Conservation (phyloP, 2,113 vertebrate genomes). For the Nyctereutes procyonoides region DNA sequence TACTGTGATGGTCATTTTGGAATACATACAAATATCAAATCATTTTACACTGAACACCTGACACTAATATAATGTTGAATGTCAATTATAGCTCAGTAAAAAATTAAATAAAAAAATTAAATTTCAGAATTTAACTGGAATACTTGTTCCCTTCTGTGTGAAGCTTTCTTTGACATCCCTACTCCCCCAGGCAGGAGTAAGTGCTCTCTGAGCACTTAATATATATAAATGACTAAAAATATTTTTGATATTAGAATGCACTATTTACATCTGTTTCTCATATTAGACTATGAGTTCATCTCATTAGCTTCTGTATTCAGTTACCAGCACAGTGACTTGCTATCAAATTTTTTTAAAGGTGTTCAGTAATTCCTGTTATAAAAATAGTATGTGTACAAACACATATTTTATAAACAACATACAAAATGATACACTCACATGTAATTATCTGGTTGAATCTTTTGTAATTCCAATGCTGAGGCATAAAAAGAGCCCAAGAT, state of each 20-base stretch:
- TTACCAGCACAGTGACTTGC: not conserved
- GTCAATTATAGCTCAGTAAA: not conserved
- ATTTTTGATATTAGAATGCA: not conserved
- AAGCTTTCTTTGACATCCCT: not conserved
- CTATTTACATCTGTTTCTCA: not conserved
- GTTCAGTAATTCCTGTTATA: not conserved
- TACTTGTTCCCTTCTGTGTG: not conserved
- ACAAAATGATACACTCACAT: not conserved
- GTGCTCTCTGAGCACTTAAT: slow-evolving; percentile 16
- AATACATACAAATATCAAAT: not conserved
- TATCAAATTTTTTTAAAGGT: slow-evolving; percentile 34
- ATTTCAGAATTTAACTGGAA: not conserved
- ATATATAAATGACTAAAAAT: not conserved
- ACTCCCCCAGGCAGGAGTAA: not conserved
- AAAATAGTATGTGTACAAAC: not conserved
- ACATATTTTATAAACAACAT: not conserved
- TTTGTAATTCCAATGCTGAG: not conserved
- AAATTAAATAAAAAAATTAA: not conserved
- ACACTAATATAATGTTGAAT: not conserved
- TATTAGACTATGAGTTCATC: not conserved
- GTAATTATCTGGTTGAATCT: slow-evolving; percentile 24
- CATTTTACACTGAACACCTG: not conserved
- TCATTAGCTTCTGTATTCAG: not conserved
- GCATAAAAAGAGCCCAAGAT: not conserved
- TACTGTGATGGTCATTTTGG: not conserved